Base-by-base conservation (phyloP, 2,888 invertebrate genomes). In the Rhimphoctona megacephalus region DNA sequence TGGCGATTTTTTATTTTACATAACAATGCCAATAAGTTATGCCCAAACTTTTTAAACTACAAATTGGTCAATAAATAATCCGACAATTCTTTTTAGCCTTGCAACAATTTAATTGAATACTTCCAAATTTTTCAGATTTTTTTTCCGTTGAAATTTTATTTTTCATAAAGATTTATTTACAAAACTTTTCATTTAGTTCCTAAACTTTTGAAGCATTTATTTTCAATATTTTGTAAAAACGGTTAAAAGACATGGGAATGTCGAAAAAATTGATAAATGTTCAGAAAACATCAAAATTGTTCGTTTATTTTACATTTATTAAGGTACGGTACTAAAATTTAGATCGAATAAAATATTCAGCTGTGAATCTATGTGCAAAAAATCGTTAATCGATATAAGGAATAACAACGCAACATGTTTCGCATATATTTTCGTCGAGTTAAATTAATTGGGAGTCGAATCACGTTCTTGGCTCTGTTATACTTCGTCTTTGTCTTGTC, bases 371-470 rank as follows among this genome's bases (percentile, higher is more conserved):
- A 30, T 30, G 61, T 61, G 61, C 61, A 30, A 30, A 61, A 61
- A 61, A 61, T 66, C 14, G 64, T 52, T 52, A 49, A 77, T 77
- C 77, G 69, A 30, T 57, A 17, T 66, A 46, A 33, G 14, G 54
- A 69, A 61, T 74, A 72, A 61, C 61, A 30, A 84, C 69, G 67
- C 57, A 84, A 78, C 57, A 11, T 43, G 70, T 66, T 46, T 54
- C 67, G 77, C 57, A 57, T 66, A 81, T 52, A 78, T 67, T 30
- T 30, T 66, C 73, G 67, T 83, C 19, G 46, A 77, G 36, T 66
- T 14, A 36, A 74, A 64, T 73, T 54, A 46, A 70, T 80, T 49
- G 70, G 64, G 52, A 79, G 22, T 72, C 83, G 69, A 67, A 78
- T 81, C 74, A 85, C 81, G 81, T 36, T 46, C 17, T 57, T 54